phyloP scores from a whole-genome alignment of 2,797 vertebrate genomes.

The Trachurus trachurus region DNA sequence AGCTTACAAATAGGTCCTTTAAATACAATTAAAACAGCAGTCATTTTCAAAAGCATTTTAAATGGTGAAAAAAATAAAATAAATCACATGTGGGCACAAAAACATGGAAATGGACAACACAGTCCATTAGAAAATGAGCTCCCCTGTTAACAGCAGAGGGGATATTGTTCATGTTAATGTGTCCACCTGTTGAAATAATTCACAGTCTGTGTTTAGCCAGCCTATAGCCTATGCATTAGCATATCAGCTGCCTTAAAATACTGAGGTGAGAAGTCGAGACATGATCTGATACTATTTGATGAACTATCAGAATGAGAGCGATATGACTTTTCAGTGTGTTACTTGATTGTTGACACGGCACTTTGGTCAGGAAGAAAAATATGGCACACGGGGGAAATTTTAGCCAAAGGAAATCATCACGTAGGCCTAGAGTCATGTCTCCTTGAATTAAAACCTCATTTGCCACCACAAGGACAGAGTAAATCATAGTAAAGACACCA shows the following conservation, averaged over 20 bases:
- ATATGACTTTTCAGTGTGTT: constrained; percentile 16
- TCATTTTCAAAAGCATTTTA: constrained; percentile 24
- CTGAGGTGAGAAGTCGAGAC: constrained; percentile 1
- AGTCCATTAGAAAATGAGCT: constrained; percentile 10
- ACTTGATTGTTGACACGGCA: constrained; percentile 62
- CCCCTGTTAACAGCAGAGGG: background rate
- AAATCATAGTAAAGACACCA: constrained; percentile 27
- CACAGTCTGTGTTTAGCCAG: constrained; percentile 35
- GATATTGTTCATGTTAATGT: constrained; percentile 20
- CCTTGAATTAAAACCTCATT: background rate
- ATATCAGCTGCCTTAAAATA: constrained; percentile 48
- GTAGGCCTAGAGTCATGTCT: constrained; percentile 7
- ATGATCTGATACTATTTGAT: constrained; percentile 7
- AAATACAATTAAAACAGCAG: constrained; percentile 8
- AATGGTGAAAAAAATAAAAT: constrained; percentile 23
- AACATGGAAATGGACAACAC: constrained; percentile 8
- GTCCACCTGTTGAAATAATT: constrained; percentile 43
- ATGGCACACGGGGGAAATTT: constrained; percentile 18
- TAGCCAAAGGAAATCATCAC: constrained; percentile 1
- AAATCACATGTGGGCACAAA: constrained; percentile 7
- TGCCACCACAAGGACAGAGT: constrained; percentile 9
- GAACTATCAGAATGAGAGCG: constrained; percentile 37
- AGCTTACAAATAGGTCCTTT: background rate
- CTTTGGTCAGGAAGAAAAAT: constrained; percentile 52
- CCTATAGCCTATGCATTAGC: constrained; percentile 17